Percentiles rank a stretch among this genome's conserved stretches.
Conservation (phyloP, 30 jellyfish, hydroid and myxozoan species). For the Turritopsis rubra region DNA sequence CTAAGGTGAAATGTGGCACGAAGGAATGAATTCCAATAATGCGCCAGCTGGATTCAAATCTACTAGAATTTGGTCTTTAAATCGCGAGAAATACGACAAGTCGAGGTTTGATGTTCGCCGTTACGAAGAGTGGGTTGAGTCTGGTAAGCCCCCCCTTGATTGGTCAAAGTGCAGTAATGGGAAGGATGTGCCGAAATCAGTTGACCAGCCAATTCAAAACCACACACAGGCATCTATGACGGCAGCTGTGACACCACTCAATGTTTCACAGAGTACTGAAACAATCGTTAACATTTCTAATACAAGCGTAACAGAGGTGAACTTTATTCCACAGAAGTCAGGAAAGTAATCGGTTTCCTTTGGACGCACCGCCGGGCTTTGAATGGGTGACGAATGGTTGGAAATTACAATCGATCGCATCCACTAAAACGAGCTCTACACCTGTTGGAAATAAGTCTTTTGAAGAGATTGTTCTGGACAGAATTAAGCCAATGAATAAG, state of each 20-base stretch:
- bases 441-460: background rate
- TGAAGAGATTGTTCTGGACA: conserved; percentile 21
- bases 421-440: background rate
- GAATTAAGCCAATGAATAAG: conserved; percentile 9
- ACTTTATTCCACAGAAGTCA: background rate
- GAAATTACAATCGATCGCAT: background rate
- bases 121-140: conserved; percentile 30
- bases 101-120: conserved; percentile 23
- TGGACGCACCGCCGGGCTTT: conserved; percentile 6
- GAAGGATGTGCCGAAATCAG: conserved; percentile 19
- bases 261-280: no score
- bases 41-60: conserved; percentile 30
- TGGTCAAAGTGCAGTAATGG: conserved; percentile 7
- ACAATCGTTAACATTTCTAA: no score
- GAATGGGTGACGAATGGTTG: conserved; percentile 7
- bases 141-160: conserved; percentile 18
- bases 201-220: background rate
- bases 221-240: conserved; percentile 1
- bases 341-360: background rate
- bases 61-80: conserved; percentile 26
- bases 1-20: conserved; percentile 26
- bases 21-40: conserved; percentile 8
- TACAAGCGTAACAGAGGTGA: no score
- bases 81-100: conserved; percentile 20
- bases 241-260: no score